Evolutionary conservation across 2,888 invertebrate species (phyloP), one percentile per base, ranked within the genome.

Genomic region (Eupithecia inturbata): DNA sequence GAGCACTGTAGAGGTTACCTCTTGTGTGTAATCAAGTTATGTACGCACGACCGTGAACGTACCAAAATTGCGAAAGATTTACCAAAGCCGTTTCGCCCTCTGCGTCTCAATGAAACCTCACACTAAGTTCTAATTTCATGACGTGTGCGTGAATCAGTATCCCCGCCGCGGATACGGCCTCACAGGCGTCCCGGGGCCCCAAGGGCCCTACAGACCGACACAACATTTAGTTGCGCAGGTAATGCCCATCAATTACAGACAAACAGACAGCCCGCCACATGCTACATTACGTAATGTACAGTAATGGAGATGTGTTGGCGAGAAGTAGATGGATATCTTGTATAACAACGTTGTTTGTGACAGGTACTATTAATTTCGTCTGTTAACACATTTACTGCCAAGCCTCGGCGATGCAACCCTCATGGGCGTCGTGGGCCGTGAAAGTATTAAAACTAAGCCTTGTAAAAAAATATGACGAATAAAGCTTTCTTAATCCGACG

Each of bases 261-360:
- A 33, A 9, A 12, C 57, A 26, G 57, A 26, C 57, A 26, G 26
- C 14, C 26, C 14, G 22, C 36, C 33, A 36, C 36, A 36, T 36
- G 63, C 33, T 64, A 36, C 22, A 16, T n/a, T 22, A n/a, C 63
- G 10, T 64, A n/a, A 33, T 33, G 36, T 33, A 33, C 33, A 22
- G 53, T 36, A 36, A 63, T 36, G 63, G n/a, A 63, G 36, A 63
- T n/a, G n/a, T n/a, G 33, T 63, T 63, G 33, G 33, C 63, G 12
- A 33, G 33, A 63, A 33, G 16, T 33, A 26, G 28, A 57, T 26
- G 12, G 12, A 57, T 57, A 26, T 5, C 22, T 22, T 57, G 57
- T 22, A 53, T 3, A 26, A 57, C 57, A 26, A 53, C 12, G 57
- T 57, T 57, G 26, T 26, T 26, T 12, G 26, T 57, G 57, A 57